A percentile compares a stretch with the other conserved stretches of the same genome.
These are phyloP conservation scores for Bos indicus DNA, from an alignment of 2,113 vertebrate genomes.

Conservation along the genomic window DNA sequence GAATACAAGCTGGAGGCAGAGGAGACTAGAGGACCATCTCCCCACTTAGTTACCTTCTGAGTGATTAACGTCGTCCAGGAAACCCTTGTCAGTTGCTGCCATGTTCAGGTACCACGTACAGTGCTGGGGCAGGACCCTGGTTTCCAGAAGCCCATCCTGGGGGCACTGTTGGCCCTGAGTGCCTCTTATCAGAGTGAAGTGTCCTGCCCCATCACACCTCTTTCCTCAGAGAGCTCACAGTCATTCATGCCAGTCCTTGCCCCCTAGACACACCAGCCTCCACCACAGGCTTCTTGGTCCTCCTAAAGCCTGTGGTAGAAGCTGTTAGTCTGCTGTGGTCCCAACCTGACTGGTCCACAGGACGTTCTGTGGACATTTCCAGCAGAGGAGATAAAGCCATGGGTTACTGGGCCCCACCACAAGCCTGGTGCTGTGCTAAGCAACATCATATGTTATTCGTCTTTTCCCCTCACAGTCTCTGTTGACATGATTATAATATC, in stretches of 20 bases:
- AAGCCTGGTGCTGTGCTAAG: background rate
- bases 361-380: background rate
- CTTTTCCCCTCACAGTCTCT: background rate
- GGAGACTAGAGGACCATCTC: background rate
- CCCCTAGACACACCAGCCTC: too few relatives aligned
- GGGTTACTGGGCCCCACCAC: accelerated
- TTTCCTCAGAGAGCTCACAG: background rate
- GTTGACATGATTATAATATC: background rate
- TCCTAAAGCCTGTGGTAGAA: background rate
- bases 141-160: background rate
- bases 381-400: background rate
- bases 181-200: background rate
- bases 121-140: background rate
- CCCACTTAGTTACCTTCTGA: background rate
- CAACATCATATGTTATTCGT: accelerated
- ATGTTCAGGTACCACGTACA: background rate
- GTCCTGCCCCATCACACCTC: accelerated
- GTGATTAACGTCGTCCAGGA: background rate
- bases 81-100: background rate
- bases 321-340: background rate
- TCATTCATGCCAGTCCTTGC: background rate
- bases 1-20: background rate
- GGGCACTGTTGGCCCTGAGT: background rate
- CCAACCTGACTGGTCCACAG: background rate
- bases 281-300: background rate